Conservation (phyloP, 2,113 vertebrate species). For the Tricholaema leucomelas region DNA sequence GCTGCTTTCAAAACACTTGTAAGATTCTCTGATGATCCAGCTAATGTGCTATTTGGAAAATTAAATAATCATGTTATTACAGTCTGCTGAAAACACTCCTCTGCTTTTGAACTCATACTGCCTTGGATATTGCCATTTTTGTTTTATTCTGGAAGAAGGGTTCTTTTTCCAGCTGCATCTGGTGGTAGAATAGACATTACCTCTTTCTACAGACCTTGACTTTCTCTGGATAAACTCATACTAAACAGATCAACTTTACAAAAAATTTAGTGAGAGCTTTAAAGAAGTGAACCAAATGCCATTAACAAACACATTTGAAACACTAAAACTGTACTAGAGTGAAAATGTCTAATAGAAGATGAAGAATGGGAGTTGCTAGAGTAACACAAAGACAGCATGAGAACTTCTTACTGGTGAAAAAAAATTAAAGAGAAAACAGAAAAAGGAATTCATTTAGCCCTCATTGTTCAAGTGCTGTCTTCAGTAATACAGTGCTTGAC, state of each 20-base stretch:
- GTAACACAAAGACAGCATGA: slow-evolving; percentile 7
- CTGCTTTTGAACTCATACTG: neutral
- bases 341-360: neutral
- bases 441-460: neutral
- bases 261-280: neutral
- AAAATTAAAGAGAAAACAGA: neutral
- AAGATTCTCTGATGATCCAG: neutral
- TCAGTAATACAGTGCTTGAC: slow-evolving; percentile 31
- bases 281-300: neutral
- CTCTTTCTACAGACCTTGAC: neutral
- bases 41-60: neutral
- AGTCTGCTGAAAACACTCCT: neutral
- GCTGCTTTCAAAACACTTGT: too few species aligned
- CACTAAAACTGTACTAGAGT: neutral
- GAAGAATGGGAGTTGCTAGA: neutral
- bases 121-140: neutral
- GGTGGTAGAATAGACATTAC: neutral
- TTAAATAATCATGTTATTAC: neutral
- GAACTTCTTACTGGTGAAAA: neutral
- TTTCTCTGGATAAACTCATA: neutral
- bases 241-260: neutral
- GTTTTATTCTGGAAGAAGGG: neutral
- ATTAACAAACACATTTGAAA: neutral
- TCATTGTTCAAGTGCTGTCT: slow-evolving; percentile 40
- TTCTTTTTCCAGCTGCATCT: neutral